Base-by-base conservation (phyloP, 1,140 invertebrate species). In the Cyclina sinensis region DNA sequence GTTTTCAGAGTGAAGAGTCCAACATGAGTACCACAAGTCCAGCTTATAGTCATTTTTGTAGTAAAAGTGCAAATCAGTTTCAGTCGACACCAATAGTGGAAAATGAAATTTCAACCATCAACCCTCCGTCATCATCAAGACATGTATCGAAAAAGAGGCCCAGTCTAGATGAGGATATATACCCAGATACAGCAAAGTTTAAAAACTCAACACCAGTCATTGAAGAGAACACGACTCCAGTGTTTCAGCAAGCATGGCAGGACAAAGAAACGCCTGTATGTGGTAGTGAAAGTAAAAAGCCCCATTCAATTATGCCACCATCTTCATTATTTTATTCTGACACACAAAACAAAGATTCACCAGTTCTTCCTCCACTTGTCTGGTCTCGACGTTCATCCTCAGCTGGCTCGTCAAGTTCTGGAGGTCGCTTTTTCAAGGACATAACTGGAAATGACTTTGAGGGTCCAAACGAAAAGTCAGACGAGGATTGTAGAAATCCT, bases 1-100 rank as follows among this genome's bases (percentile, higher is more conserved):
- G 84, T 43, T 86, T 86, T 48, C 84, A 86, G 37, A 86, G 84
- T 78, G 84, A 86, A 62, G 84, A 86, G 35, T 86, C 84, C 2
- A 76, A 59, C 48, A 48, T 73, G 62, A 73, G 81, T 27, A 35
- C 32, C 18, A 43, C 84, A 24, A 86, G 84, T 62, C 84, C 84
- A 43, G n/a, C 48, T 1, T 74, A 78, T 32, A 48, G 14, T 39
- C 27, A 59, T 78, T 78, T 57, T 9, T 37, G 35, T 81, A 11
- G 35, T 11, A 48, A 54, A 65, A 46, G 48, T 83, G 39, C 43
- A 37, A 68, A 51, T 24, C n/a, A 68, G 65, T 74, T 74, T 30
- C 70, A 86, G 11, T 86, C 73, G 11, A 86, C 68, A 57, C 84
- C 84, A 35, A 12, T 86, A 37, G 70, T 86, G 18, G 84, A 86